Evolutionary conservation across 2,888 invertebrate species (phyloP).

Genomic region (Tipula vernalis): DNA sequence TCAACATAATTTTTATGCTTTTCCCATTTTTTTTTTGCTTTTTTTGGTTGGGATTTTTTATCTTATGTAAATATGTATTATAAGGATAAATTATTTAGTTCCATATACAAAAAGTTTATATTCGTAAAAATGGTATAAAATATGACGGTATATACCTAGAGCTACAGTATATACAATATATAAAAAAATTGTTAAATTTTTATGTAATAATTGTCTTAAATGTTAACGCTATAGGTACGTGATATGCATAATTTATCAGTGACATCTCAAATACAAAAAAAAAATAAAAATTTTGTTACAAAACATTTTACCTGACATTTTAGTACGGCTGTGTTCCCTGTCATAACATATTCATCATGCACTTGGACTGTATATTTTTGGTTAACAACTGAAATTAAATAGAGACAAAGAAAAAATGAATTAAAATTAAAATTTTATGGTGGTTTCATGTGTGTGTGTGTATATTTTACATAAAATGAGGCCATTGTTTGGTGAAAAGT

Average conservation of each 20-base stretch:
- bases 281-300: not conserved
- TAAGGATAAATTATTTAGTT: not conserved
- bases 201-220: not conserved
- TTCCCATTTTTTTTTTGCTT: not conserved
- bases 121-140: not conserved
- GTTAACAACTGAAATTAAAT: conserved; percentile 53
- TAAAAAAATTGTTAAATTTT: not conserved
- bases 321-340: conserved; percentile 81
- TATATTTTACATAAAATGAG: too few relatives aligned
- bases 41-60: not conserved
- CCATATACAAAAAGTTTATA: not conserved
- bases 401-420: conserved; percentile 7
- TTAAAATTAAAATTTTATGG: not conserved
- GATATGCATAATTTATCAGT: not conserved
- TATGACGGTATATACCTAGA: not conserved
- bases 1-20: not conserved
- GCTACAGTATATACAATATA: not conserved
- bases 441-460: too few relatives aligned
- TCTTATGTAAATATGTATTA: not conserved
- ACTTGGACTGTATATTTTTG: conserved; percentile 82
- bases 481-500: too few relatives aligned
- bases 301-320: conserved; percentile 51
- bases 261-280: not conserved
- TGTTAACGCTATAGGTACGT: not conserved
- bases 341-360: conserved; percentile 82